These are phyloP conservation scores for Oreonectes daqikongensis DNA, from an alignment of 2,797 vertebrate species.

Conservation along the genomic window DNA sequence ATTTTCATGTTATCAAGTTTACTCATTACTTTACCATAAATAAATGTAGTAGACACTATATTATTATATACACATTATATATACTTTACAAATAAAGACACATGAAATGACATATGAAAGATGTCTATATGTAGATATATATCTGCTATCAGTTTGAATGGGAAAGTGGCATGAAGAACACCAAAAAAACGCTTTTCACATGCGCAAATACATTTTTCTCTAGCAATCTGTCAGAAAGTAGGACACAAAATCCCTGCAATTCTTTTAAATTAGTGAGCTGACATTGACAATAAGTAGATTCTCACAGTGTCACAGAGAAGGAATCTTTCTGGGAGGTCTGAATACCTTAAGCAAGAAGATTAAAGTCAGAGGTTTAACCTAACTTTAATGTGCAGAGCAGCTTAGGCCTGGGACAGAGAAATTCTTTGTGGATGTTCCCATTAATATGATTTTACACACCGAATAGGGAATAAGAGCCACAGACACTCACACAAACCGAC, in stretches of 20 bases:
- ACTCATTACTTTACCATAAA: no score
- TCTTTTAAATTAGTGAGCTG: constrained; percentile 73
- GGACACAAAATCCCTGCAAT: constrained; percentile 64
- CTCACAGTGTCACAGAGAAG: constrained; percentile 58
- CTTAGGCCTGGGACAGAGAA: constrained; percentile 72
- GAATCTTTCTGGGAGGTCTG: constrained; percentile 70
- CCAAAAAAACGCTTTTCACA: constrained; percentile 47
- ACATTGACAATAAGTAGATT: constrained; percentile 75
- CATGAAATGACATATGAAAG: no score
- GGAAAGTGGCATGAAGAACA: neutral
- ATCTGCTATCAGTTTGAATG: constrained; percentile 13
- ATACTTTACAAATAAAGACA: neutral
- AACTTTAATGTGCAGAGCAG: constrained; percentile 68
- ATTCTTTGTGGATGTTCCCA: constrained; percentile 59
- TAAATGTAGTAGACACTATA: no score
- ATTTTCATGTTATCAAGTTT: no score
- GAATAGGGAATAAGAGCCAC: constrained; percentile 17
- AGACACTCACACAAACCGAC: constrained; percentile 25
- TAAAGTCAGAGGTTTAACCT: constrained; percentile 76
- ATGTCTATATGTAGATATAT: neutral
- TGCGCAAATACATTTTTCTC: constrained; percentile 6
- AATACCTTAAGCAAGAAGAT: constrained; percentile 75
- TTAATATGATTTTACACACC: constrained; percentile 56
- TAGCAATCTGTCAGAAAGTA: constrained; percentile 53
- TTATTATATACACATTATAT: no score